Base-by-base conservation (phyloP, 2,113 vertebrate genomes). In the Ictalurus furcatus region DNA sequence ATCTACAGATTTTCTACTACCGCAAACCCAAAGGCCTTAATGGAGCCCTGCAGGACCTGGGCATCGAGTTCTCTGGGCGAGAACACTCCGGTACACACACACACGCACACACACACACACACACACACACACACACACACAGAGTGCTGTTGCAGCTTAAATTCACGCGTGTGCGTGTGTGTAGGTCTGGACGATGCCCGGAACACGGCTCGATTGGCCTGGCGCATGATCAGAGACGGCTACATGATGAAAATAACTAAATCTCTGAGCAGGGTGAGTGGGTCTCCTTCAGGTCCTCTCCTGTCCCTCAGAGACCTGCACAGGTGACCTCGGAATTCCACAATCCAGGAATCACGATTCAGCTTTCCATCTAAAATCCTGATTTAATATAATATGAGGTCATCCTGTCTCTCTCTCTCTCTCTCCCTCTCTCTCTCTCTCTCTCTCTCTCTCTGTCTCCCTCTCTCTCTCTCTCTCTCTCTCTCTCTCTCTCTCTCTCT, bases 11-110 rank as follows among this genome's bases (percentile, higher is more conserved):
- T 21, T 99, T 98, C 93, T 99, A 99, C 86, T 95, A 94, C 6
- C 95, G 97, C 91, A 99, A 97, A 91, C 98, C 98, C 52, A 97
- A 98, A 93, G 98, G 98, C 56, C 94, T 99, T 71, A 97, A 96
- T 13, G 98, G 97, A 63, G 98, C 98, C 4, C 93, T 99, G 86
- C 97, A 98, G 90, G 98, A 99, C 93, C 92, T 99, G 1, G 98
- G 98, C 59, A 96, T 99, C 84, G 92, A 96, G 94, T 99, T 99
- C 95, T 94, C 93, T 58, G 98, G 98, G 86, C 94, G 97, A 90
- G 97, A 99, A 91, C 98, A 99, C 95, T 99, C 96, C 65, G 98
- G 98, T 98, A 93, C 6, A 34, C 44, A 86, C 84, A 59, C 74
- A 81, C 63, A 82, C 12, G 59, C 79, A 54, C 17, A 34, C 67